Conservation (phyloP, 2,113 vertebrate genomes). For the Notechis scutatus region DNA sequence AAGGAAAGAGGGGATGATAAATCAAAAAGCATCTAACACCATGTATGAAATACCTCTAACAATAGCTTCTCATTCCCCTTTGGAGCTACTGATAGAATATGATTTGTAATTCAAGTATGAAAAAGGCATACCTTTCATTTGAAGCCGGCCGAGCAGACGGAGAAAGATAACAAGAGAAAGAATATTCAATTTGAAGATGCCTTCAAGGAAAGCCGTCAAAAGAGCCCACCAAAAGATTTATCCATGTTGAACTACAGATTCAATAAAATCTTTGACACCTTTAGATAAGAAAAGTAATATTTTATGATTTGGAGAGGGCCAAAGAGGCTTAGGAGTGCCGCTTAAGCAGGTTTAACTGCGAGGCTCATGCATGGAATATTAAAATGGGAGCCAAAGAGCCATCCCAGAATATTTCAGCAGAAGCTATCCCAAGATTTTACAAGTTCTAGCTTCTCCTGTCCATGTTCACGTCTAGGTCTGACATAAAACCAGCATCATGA, state of each 20-base stretch:
- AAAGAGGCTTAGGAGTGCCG: constrained; percentile 24
- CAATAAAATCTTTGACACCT: constrained; percentile 66
- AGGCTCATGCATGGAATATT: rapidly evolving
- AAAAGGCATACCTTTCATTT: constrained; percentile 36
- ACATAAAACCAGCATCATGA: background rate
- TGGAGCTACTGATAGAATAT: constrained; percentile 40
- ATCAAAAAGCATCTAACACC: constrained; percentile 25
- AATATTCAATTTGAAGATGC: constrained; percentile 72
- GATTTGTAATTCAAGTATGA: constrained; percentile 53
- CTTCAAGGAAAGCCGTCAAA: constrained; percentile 62
- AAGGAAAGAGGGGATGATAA: constrained; percentile 34
- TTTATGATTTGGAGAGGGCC: constrained; percentile 54
- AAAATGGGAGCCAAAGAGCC: background rate
- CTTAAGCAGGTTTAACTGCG: background rate
- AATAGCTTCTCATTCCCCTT: constrained; percentile 29
- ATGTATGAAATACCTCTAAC: constrained; percentile 36
- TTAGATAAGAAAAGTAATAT: constrained; percentile 63
- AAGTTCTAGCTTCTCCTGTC: background rate
- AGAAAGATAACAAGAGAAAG: constrained; percentile 60
- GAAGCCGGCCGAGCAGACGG: constrained; percentile 51
- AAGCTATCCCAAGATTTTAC: background rate
- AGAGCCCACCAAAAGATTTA: constrained; percentile 58
- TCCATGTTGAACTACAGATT: constrained; percentile 67
- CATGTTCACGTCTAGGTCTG: background rate
- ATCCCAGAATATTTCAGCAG: background rate